A percentile compares a stretch with the other conserved stretches of the same genome.
phyloP scores from a whole-genome alignment of 2,888 invertebrate genomes.

The Nemotelus nigrinus region DNA sequence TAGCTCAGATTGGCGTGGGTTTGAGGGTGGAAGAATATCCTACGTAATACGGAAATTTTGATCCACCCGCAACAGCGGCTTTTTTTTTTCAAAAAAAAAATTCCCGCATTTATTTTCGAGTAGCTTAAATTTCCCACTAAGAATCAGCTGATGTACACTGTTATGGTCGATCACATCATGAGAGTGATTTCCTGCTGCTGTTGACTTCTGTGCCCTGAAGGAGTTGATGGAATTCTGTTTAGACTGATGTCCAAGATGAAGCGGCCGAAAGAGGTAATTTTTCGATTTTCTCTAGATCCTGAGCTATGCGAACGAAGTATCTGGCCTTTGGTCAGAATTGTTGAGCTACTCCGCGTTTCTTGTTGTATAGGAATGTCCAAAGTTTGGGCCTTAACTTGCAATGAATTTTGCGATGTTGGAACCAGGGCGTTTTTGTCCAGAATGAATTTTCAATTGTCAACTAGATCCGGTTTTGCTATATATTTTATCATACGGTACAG shows the following conservation, averaged over 20 bases:
- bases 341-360: conserved; percentile 60
- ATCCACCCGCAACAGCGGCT: no score
- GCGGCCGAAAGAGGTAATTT: conserved; percentile 70
- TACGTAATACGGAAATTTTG: no score
- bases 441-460: conserved; percentile 72
- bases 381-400: conserved; percentile 52
- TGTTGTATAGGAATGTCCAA: conserved; percentile 62
- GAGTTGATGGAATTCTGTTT: conserved; percentile 62
- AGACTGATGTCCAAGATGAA: conserved; percentile 63
- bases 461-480: conserved; percentile 65
- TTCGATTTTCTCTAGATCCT: conserved; percentile 76
- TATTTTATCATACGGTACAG: conserved; percentile 57
- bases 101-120: no score
- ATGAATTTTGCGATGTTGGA: conserved; percentile 47
- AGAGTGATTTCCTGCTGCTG: conserved; percentile 58
- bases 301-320: conserved; percentile 67
- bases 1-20: no score
- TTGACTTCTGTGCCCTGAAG: conserved; percentile 29
- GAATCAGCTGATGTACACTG: no score
- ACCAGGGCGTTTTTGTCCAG: conserved; percentile 74
- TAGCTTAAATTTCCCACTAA: no score
- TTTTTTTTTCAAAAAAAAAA: no score
- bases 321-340: conserved; percentile 48
- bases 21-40: no score
- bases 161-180: conserved; percentile 41